Conservation (phyloP, 92 coral and sea anemone genomes). For the Parazoanthus swiftii region DNA sequence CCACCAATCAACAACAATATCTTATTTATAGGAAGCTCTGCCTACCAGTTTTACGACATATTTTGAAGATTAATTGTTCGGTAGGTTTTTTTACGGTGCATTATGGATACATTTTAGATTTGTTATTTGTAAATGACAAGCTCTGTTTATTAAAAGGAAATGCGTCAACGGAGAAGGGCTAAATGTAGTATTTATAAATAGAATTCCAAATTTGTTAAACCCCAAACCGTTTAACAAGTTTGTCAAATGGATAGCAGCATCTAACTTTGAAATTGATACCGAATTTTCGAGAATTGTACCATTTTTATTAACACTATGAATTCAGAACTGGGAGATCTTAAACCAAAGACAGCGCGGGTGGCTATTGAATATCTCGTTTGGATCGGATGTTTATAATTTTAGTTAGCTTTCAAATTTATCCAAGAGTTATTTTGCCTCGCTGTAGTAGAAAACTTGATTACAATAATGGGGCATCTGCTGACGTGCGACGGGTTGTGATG, state of each 20-base stretch:
- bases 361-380: background rate
- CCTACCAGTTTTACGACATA: background rate
- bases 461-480: constrained; percentile 34
- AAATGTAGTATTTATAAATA: too few relatives aligned
- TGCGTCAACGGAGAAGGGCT: background rate
- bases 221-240: background rate
- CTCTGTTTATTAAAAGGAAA: too few relatives aligned
- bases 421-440: constrained; percentile 3
- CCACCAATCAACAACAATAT: too few relatives aligned
- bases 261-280: background rate
- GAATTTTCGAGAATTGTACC: background rate
- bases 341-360: background rate
- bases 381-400: constrained; percentile 36
- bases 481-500: background rate
- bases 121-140: background rate
- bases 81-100: background rate
- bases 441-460: constrained; percentile 12
- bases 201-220: background rate
- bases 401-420: background rate
- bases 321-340: background rate
- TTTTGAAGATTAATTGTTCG: background rate
- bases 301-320: too few relatives aligned
- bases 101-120: background rate
- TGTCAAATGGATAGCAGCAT: background rate
- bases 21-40: too few relatives aligned